These are phyloP conservation scores for Eristalinus sepulchralis DNA, from an alignment of 2,888 invertebrate genomes.

Conservation along the genomic window DNA sequence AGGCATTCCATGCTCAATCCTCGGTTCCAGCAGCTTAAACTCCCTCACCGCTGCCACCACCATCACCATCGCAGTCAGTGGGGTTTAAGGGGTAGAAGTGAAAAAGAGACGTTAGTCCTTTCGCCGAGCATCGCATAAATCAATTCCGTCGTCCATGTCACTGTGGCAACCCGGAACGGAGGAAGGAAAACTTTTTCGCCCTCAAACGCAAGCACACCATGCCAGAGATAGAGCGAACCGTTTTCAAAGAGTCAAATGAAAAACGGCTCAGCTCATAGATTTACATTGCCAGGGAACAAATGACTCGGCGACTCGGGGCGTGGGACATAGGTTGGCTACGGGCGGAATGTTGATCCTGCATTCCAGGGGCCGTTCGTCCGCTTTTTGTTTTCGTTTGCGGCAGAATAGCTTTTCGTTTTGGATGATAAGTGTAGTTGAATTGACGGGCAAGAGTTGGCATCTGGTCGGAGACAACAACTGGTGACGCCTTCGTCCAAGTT, in stretches of 20 bases:
- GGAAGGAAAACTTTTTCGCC: conserved; percentile 22
- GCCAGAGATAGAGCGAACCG: conserved; percentile 7
- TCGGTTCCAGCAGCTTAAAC: conserved; percentile 1
- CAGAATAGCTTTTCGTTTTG: conserved; percentile 27
- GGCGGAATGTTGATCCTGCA: conserved; percentile 17
- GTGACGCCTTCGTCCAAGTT: conserved; percentile 12
- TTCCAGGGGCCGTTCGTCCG: background rate
- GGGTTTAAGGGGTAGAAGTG: background rate
- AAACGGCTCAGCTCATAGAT: conserved; percentile 56
- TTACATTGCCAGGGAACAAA: conserved; percentile 54
- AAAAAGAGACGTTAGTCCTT: conserved; percentile 49
- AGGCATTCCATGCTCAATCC: conserved; percentile 42
- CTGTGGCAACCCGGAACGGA: conserved; percentile 41
- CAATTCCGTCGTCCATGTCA: conserved; percentile 67
- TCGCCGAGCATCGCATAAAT: conserved; percentile 62
- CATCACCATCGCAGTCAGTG: background rate
- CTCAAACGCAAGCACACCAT: background rate
- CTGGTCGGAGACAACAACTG: conserved; percentile 11
- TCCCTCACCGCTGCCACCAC: background rate
- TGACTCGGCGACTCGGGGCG: conserved; percentile 42
- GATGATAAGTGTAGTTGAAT: conserved; percentile 51
- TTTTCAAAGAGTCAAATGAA: conserved; percentile 22
- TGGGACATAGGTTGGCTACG: background rate
- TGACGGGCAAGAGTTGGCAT: conserved; percentile 57
- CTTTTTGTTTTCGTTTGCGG: conserved; percentile 4